Base-by-base conservation (phyloP, 2,113 vertebrate species). In the Labeo rohita region DNA sequence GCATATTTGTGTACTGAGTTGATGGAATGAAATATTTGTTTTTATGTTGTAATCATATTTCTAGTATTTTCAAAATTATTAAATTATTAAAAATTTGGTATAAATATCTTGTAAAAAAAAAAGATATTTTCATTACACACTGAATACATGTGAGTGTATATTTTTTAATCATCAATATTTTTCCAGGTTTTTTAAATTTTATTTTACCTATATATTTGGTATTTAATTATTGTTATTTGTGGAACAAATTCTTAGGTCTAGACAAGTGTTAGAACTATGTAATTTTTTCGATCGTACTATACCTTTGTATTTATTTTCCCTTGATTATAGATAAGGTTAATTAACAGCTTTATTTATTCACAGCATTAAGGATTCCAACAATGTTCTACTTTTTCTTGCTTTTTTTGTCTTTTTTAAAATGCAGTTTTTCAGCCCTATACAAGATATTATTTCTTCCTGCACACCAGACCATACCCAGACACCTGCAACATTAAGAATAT, bases 401-500 rank as follows among this genome's bases (percentile, higher is more conserved):
- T 52, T 59, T 45, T 2, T 80, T 81, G 0, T 84, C 43, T 87
- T 10, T 52, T 45, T 66, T 28, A 39, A 0, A n/a, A 61, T 39
- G 3, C 61, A 96, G 95, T 87, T 16, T 81, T 96, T 89, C 85
- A 95, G 89, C 92, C 93, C 15, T 93, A 92, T 63, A 86, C 89
- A 75, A 93, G 91, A 83, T 96, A 96, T 88, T 87, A 65, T 66
- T 88, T 96, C 80, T 85, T 86, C 18, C 92, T 96, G 16, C 91
- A 94, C 54, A 84, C 28, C 0, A 88, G 94, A 65, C 85, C 89
- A 1, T 2, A 92, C 52, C 92, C 91, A 54, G 68, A 90, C 2
- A 90, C 90, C 23, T 96, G 95, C 92, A 93, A 92, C 89, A 88
- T 94, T 85, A 92, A 93, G 83, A 76, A 18, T 0, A 66, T 96